Percentiles rank a stretch among this genome's conserved stretches.
Conservation (phyloP, 2,113 vertebrate species). For the Meriones unguiculatus region DNA sequence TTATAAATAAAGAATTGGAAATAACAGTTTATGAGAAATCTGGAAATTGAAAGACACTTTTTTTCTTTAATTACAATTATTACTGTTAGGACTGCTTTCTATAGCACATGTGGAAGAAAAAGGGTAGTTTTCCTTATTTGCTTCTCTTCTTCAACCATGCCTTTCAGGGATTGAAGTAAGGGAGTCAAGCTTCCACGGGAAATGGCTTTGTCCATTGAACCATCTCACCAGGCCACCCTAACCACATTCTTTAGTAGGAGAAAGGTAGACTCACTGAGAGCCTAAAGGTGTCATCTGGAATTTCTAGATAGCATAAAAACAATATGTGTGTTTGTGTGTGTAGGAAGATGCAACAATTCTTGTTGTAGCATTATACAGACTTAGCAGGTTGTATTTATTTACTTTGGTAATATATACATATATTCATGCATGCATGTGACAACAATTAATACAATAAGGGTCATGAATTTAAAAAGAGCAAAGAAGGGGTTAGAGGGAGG, state of each 20-base stretch:
- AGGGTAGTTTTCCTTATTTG: background rate
- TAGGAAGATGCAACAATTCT: background rate
- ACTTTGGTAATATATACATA: background rate
- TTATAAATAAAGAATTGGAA: conserved; percentile 31
- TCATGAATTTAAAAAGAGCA: background rate
- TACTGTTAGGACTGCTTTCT: background rate
- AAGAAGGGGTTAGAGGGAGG: background rate
- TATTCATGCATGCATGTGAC: background rate
- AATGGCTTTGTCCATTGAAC: background rate
- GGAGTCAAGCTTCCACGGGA: background rate
- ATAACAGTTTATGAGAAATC: background rate
- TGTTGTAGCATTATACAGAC: background rate
- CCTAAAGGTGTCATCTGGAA: background rate
- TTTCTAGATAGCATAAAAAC: background rate
- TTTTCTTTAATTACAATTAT: background rate
- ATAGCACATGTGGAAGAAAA: background rate
- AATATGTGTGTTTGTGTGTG: too few relatives aligned
- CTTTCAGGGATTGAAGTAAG: background rate
- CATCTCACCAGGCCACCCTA: background rate
- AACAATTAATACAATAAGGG: background rate
- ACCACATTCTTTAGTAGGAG: background rate
- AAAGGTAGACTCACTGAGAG: background rate
- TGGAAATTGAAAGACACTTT: background rate
- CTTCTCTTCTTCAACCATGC: background rate
- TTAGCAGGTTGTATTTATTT: background rate